Conservation (phyloP, 2,113 vertebrate genomes). For the Sander lucioperca region DNA sequence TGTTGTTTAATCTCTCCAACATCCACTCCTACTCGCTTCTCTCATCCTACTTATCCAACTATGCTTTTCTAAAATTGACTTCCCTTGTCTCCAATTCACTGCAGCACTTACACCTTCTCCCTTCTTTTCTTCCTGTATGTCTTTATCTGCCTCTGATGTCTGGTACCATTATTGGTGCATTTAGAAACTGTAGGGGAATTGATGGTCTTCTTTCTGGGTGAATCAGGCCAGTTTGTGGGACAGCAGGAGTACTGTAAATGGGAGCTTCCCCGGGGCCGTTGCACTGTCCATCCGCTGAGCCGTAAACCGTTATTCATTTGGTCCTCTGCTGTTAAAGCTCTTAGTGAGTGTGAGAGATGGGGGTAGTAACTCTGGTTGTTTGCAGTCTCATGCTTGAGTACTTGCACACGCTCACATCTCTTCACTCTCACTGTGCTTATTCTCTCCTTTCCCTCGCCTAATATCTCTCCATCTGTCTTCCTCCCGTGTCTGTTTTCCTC, state of each 20-base stretch:
- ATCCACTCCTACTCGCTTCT: neutral
- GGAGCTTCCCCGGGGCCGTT: slow-evolving; percentile 39
- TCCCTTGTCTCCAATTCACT: neutral
- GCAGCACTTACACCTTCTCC: neutral
- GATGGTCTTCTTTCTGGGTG: slow-evolving; percentile 7
- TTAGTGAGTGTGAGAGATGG: slow-evolving; percentile 36
- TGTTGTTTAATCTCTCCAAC: neutral
- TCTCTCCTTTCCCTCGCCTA: slow-evolving; percentile 26
- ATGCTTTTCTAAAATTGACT: neutral
- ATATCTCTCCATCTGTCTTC: slow-evolving; percentile 42
- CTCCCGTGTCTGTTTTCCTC: neutral
- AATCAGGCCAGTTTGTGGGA: slow-evolving; percentile 37
- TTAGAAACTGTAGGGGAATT: neutral
- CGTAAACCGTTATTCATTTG: slow-evolving; percentile 47
- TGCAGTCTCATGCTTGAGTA: slow-evolving; percentile 51
- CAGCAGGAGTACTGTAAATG: slow-evolving; percentile 49
- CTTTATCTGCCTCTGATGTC: neutral
- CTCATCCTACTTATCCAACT: neutral
- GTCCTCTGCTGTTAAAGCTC: slow-evolving; percentile 45
- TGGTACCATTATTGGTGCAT: neutral
- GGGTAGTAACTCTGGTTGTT: slow-evolving; percentile 52
- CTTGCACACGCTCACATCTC: slow-evolving; percentile 38
- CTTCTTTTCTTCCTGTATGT: neutral
- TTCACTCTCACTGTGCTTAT: slow-evolving; percentile 12
- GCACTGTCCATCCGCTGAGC: slow-evolving; percentile 40